Base-by-base conservation (phyloP, 2,888 invertebrate species). In the Proisotoma minuta region DNA sequence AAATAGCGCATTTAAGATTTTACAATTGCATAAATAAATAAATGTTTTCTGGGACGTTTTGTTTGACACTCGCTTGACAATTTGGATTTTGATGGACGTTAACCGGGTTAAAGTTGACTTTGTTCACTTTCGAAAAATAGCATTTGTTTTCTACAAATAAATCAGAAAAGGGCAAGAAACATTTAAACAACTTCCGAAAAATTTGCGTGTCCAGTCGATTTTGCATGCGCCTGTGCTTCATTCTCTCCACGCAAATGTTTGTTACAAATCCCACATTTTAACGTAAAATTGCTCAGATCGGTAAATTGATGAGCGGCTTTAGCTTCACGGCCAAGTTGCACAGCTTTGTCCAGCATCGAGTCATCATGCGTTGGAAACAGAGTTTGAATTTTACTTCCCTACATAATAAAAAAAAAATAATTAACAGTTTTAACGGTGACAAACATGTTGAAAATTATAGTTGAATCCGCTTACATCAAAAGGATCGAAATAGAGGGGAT, bases 241-340 rank as follows among this genome's bases (percentile, higher is more conserved):
- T 79, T 80, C 76, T 93, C 88, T 0, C 95, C 95, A 43, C 83
- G 86, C 1, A 96, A 79, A 72, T 85, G 80, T 28, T 84, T 80
- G 73, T 89, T 83, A 76, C 96, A 96, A n/a, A 86, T 82, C 76
- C 86, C 80, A 78, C 96, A 96, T 70, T 87, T 86, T 15, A 96
- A 79, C 0, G 87, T 87, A 75, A 95, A 94, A 75, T 88, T 89
- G 76, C 88, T 84, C 3, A 93, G 84, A 79, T 96, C 93, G 0
- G 95, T 96, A 77, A 86, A 96, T 78, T 95, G 94, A 65, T 90
- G 82, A 67, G 90, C 89, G 0, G 89, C 87, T 77, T 91, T 90
- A 0, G 93, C 93, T 79, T 95, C 94, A 59, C 83, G 82, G 0
- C 92, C 94, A 53, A 97, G 77, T 75, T 90, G 88, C 73, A 89